Evolutionary conservation across 2,888 invertebrate genomes (phyloP), one percentile per base, ranked within the genome.

Genomic region (Cheilosia impressa): DNA sequence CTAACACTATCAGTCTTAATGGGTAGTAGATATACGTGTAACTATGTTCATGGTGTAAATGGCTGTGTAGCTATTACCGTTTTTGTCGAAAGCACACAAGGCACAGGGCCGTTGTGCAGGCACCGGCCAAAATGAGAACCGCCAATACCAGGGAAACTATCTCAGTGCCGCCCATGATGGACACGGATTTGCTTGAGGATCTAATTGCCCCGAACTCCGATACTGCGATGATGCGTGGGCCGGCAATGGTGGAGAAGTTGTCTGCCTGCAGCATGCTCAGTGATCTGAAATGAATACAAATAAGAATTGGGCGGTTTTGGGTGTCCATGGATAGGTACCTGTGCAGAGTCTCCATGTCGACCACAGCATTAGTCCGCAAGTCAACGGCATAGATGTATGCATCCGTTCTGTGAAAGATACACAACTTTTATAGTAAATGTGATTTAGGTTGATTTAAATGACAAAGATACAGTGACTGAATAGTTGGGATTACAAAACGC

Each of bases 311-410:
- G 15, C 4, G 5, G 17, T 15, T 38, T 43, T 24, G 4, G 19
- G 57, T 50, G 17, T 47, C 1, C 34, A 4, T 2, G 6, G 4
- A 10, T 19, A 88, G 90, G 94, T 93, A 97, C 96, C 94, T 95
- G 91, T 96, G 96, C 38, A 97, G 91, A 5, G 95, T 94, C 78
- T 96, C 96, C 94, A 96, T 96, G 89, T 97, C 96, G 57, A 97
- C 94, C 73, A 97, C 95, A 0, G 96, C 94, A 90, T 97, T 97
- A 5, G 96, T 94, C 88, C 95, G 93, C 1, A 96, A 96, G 92
- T 97, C 97, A 22, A 97, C 95, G 2, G 96, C 97, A 90, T 97
- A 97, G 78, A 97, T 93, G 89, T 96, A 97, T 93, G 97, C 94
- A 89, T 97, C 97, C 27, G 97, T 97, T 65, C 97, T 97, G 93